Evolutionary conservation across 1,140 invertebrate genomes (phyloP).

Genomic region (Thalassaphorura encarpata): DNA sequence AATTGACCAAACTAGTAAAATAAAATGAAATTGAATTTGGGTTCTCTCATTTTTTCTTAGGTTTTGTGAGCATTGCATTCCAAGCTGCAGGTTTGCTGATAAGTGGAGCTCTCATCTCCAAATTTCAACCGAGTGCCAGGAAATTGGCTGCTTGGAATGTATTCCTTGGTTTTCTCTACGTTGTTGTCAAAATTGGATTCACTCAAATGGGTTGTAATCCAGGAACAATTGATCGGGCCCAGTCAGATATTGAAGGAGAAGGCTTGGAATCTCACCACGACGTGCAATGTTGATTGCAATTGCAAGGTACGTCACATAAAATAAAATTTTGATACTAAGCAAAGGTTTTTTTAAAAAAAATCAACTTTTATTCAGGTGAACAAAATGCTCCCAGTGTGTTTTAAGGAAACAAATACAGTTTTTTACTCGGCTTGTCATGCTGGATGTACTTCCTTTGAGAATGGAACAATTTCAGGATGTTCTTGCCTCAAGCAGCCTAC

Average conservation of each 20-base stretch:
- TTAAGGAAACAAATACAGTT: slow-evolving; percentile 23
- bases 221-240: slow-evolving; percentile 6
- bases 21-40: too few relatives aligned
- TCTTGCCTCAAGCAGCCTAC: slow-evolving; percentile 14
- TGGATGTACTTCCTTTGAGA: slow-evolving; percentile 27
- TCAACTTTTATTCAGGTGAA: too few relatives aligned
- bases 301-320: too few relatives aligned
- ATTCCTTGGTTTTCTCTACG: slow-evolving; percentile 49
- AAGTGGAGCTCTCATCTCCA: slow-evolving; percentile 56
- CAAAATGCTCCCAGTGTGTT: slow-evolving; percentile 33
- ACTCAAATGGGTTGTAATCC: slow-evolving; percentile 30
- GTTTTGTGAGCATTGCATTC: slow-evolving; percentile 53
- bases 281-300: slow-evolving; percentile 24
- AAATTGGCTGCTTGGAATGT: slow-evolving; percentile 63
- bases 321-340: not conserved
- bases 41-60: slow-evolving; percentile 14
- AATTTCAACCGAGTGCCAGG: slow-evolving; percentile 56
- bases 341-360: too few relatives aligned
- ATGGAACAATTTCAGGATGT: slow-evolving; percentile 20
- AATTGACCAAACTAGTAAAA: too few relatives aligned
- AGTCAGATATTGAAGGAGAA: not conserved
- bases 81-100: slow-evolving; percentile 58
- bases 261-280: slow-evolving; percentile 22
- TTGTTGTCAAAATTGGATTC: slow-evolving; percentile 13
- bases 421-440: slow-evolving; percentile 35